Percentiles rank a stretch among this genome's conserved stretches.
Evolutionary conservation across 37 sponge, comb jelly and placozoan genomes (phyloP).

Genomic region (Axinella damicornis): DNA sequence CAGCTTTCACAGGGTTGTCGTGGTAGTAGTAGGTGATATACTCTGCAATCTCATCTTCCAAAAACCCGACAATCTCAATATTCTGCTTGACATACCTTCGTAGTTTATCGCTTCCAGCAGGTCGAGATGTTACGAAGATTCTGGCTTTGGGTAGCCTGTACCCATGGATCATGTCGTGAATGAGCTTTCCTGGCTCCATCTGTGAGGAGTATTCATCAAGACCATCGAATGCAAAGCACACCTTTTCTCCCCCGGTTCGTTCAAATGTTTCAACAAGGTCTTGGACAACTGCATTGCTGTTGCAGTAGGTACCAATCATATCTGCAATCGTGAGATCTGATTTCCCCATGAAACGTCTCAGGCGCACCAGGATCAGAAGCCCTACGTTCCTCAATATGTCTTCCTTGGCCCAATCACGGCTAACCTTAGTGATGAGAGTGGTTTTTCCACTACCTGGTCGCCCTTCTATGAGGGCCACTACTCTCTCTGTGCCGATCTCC

Average conservation of each 20-base stretch:
- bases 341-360: constrained; percentile 32
- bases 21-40: constrained; percentile 36
- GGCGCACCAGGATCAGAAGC: constrained; percentile 28
- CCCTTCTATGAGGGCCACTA: constrained; percentile 27
- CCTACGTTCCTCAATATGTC: constrained; percentile 6
- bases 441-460: constrained; percentile 54
- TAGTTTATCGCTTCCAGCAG: constrained; percentile 16
- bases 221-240: constrained; percentile 63
- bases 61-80: constrained; percentile 64
- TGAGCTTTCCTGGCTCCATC: constrained; percentile 1
- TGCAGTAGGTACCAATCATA: constrained; percentile 9
- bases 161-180: constrained; percentile 27
- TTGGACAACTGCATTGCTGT: not conserved
- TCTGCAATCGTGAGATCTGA: constrained; percentile 17
- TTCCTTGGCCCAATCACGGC: constrained; percentile 52
- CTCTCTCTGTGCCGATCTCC: not conserved
- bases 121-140: constrained; percentile 51
- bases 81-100: not conserved
- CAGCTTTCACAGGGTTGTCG: constrained; percentile 14
- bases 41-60: constrained; percentile 34
- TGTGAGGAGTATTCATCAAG: constrained; percentile 55
- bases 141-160: constrained; percentile 29
- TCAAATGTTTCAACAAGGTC: not conserved
- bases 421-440: constrained; percentile 42
- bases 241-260: constrained; percentile 22